Evolutionary conservation across 2,113 vertebrate genomes (phyloP).

Genomic region (Dicerorhinus sumatrensis): DNA sequence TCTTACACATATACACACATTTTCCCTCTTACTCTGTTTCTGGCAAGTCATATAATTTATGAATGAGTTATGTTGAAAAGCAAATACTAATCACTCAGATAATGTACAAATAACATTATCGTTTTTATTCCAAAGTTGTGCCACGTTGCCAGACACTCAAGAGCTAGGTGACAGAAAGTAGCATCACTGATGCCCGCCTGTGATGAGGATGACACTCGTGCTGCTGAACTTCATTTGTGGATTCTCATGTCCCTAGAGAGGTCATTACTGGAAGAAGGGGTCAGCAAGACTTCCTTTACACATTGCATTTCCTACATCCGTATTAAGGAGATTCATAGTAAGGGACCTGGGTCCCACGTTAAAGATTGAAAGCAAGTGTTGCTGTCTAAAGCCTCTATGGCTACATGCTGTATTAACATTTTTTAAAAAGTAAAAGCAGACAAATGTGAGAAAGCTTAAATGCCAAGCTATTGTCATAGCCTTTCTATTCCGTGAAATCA

Average conservation of each 20-base stretch:
- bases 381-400: neutral
- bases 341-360: neutral
- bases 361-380: neutral
- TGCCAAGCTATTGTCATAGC: neutral
- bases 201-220: neutral
- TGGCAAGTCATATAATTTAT: neutral
- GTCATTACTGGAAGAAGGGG: neutral
- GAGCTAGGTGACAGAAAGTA: neutral
- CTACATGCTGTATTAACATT: neutral
- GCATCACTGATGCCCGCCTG: neutral
- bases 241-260: rapidly evolving
- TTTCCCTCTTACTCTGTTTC: neutral
- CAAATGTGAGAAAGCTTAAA: neutral
- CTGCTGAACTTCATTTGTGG: neutral
- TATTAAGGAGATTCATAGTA: neutral
- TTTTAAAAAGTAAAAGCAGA: neutral
- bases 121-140: neutral
- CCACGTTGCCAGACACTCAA: neutral
- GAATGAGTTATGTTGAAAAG: neutral
- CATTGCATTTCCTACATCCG: rapidly evolving
- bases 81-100: neutral
- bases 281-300: neutral
- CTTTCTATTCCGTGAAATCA: neutral
- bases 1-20: neutral
- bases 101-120: neutral